Evolutionary conservation across 37 sponge, comb jelly and placozoan species (phyloP), one percentile per base, ranked within the genome.

Genomic region (Chondrilla cf. caribensis): DNA sequence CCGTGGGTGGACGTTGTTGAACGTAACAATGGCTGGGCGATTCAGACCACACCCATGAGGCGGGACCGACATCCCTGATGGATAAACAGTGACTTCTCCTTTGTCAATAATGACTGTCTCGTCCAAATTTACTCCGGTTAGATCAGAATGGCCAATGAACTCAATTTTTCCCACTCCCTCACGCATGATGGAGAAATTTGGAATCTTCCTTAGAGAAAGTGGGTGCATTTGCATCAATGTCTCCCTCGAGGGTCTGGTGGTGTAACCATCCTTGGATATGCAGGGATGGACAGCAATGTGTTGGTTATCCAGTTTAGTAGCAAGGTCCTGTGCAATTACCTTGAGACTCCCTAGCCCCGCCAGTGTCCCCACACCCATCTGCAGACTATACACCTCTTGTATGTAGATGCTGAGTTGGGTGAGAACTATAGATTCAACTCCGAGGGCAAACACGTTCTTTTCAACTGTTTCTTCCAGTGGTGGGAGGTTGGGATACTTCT

Each of bases 1-100:
- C 44, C 76, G 17, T 2, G 76, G 76, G 44, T 40, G 76, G 35
- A 60, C 29, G 29, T 28, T 76, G 14, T 84, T 38, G 55, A 84
- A 84, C 67, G 51, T 77, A 18, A 84, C 51, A 15, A 66, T 60
- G 3, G 85, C 66, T 15, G 85, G 85, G 28, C 60, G 54, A 39
- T 84, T 84, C 37, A 70, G 43, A 39, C 76, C 76, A 43, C 24
- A n/a, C 41, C 76, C 76, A 25, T n/a, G 44, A 18, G 41, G 41
- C 24, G 76, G 76, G 43, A 73, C 41, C 11, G 38, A 19, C 44
- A 73, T 73, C 22, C 41, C 41, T 8, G 76, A n/a, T 39, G 76
- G 76, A 37, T 73, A 73, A 0, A 73, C 76, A 2, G 76, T 73
- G 15, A 73, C 76, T 7, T 73, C 76, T 3, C 76, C 76, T 40